phyloP scores from a whole-genome alignment of 2,888 invertebrate genomes.

The Leptinotarsa haldemani region DNA sequence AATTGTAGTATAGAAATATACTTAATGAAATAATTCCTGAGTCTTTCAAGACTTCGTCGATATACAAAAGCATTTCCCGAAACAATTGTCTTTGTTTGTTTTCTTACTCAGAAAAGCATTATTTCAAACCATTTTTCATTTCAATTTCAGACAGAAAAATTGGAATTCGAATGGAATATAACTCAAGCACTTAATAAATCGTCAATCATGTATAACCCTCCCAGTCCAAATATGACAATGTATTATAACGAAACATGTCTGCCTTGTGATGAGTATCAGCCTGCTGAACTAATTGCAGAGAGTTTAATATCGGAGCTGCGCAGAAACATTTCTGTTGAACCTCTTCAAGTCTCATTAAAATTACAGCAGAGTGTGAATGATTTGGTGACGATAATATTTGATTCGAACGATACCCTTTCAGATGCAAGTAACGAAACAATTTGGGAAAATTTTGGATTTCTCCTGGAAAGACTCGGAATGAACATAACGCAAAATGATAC shows the following conservation, averaged over 20 bases:
- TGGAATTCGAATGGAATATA: conserved; percentile 68
- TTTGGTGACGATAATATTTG: not conserved
- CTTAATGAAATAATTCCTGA: no score
- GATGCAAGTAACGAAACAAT: not conserved
- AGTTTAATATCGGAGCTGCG: conserved; percentile 15
- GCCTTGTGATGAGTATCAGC: not conserved
- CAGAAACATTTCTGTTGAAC: not conserved
- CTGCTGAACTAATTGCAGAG: conserved; percentile 3
- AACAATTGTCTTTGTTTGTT: no score
- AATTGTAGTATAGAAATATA: no score
- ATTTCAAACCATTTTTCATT: not conserved
- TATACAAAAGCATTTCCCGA: no score
- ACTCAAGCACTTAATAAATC: conserved; percentile 47
- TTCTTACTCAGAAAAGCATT: no score
- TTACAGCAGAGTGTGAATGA: not conserved
- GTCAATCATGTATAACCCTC: not conserved
- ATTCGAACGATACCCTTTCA: not conserved
- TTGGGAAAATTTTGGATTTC: not conserved
- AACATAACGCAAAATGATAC: not conserved
- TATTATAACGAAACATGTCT: conserved; percentile 10
- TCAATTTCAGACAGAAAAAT: conserved; percentile 67
- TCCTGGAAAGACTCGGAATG: not conserved
- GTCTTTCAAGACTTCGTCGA: no score
- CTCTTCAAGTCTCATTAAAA: not conserved
- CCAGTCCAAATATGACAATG: not conserved